phyloP scores from a whole-genome alignment of 2,797 vertebrate genomes.

The Catamblyrhynchus diadema region DNA sequence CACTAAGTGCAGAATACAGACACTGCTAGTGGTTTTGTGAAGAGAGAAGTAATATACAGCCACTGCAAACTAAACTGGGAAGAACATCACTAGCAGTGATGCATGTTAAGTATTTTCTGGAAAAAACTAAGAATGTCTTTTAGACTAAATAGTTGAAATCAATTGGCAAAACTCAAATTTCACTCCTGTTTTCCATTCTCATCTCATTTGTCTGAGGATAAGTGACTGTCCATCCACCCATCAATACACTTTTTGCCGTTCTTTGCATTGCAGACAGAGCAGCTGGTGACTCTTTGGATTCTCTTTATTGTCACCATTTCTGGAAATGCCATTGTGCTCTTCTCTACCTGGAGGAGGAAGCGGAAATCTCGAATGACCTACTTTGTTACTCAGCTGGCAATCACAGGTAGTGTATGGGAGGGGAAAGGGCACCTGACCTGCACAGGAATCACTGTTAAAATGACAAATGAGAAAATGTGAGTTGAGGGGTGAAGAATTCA shows the following conservation, averaged over 20 bases:
- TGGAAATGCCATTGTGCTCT: constrained; percentile 73
- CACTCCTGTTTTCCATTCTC: not conserved
- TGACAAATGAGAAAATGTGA: not conserved
- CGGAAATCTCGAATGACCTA: constrained; percentile 80
- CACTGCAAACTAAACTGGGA: not conserved
- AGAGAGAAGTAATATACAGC: not conserved
- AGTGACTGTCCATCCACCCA: not conserved
- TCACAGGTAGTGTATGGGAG: constrained; percentile 69
- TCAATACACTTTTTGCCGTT: not conserved
- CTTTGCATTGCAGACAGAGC: constrained; percentile 71
- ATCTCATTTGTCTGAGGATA: not conserved
- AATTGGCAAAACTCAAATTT: not conserved
- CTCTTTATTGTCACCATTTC: constrained; percentile 75
- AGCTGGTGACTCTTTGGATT: constrained; percentile 78
- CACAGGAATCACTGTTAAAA: not conserved
- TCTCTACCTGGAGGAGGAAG: constrained; percentile 75
- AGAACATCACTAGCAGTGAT: not conserved
- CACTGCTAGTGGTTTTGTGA: not conserved
- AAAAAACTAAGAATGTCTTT: not conserved
- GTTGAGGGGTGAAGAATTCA: not conserved
- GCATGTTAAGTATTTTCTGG: not conserved
- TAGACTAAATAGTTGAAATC: not conserved
- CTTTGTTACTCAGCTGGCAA: constrained; percentile 78
- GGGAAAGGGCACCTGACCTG: not conserved
- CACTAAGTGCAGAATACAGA: not conserved